Evolutionary conservation across 1,140 invertebrate species (phyloP).

Genomic region (Sycobia sp.): DNA sequence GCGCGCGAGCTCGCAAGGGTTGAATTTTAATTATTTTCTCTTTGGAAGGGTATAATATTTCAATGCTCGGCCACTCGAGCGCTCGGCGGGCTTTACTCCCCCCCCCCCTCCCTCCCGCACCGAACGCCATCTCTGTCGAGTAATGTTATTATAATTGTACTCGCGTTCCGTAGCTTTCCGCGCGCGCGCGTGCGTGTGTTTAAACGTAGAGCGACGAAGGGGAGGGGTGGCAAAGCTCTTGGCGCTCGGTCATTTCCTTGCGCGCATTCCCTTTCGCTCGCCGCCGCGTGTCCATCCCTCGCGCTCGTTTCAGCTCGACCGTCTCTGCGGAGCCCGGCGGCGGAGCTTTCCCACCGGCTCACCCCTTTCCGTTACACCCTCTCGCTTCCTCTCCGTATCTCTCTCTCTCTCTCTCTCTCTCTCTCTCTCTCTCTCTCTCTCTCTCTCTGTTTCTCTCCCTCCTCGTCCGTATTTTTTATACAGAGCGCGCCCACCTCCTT

Average conservation of each 20-base stretch:
- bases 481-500: background rate
- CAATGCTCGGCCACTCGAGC: conserved; percentile 56
- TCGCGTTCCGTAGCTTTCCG: conserved; percentile 38
- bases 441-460: too few relatives aligned
- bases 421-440: too few relatives aligned
- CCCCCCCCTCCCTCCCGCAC: conserved; percentile 20
- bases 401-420: too few relatives aligned
- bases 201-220: background rate
- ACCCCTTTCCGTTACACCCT: too few relatives aligned
- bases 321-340: too few relatives aligned
- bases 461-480: too few relatives aligned
- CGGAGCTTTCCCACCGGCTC: background rate
- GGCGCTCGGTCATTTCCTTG: conserved; percentile 33
- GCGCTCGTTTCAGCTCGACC: conserved; percentile 5
- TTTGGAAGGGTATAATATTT: conserved; percentile 63
- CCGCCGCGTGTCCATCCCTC: conserved; percentile 10
- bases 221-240: conserved; percentile 1
- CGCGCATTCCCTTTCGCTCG: conserved; percentile 19
- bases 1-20: conserved; percentile 48
- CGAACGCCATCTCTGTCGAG: conserved; percentile 57
- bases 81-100: conserved; percentile 48
- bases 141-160: conserved; percentile 63
- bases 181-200: conserved; percentile 2
- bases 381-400: too few relatives aligned
- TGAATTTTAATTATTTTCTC: conserved; percentile 64